Percentiles rank a stretch among this genome's conserved stretches.
These are phyloP conservation scores for Harpalus rufipes DNA, from an alignment of 2,888 invertebrate genomes.

Conservation along the genomic window DNA sequence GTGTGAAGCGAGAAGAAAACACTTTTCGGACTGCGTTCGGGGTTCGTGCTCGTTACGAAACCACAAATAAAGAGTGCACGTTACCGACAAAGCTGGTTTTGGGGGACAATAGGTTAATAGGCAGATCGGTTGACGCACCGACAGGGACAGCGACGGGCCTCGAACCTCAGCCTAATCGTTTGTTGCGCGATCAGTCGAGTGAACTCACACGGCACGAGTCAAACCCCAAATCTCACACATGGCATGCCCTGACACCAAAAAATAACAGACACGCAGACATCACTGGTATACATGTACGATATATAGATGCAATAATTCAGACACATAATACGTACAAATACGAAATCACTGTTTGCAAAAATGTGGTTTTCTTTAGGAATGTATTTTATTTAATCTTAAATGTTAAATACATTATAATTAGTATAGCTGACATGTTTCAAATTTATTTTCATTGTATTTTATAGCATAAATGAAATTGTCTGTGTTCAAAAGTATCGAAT, in stretches of 20 bases:
- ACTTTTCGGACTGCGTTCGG: background rate
- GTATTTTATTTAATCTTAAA: no score
- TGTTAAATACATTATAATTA: no score
- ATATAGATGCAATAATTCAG: no score
- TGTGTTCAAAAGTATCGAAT: no score
- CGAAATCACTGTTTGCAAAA: no score
- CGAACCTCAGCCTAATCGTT: slow-evolving; percentile 53
- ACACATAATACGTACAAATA: no score
- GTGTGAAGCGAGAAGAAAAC: background rate
- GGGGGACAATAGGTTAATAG: slow-evolving; percentile 56
- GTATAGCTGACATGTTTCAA: no score
- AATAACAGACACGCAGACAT: background rate
- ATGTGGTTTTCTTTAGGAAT: no score
- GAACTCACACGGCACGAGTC: slow-evolving; percentile 56
- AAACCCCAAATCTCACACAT: slow-evolving; percentile 11
- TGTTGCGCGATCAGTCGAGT: slow-evolving; percentile 57
- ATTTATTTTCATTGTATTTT: no score
- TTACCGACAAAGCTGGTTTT: slow-evolving; percentile 38
- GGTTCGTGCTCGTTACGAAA: slow-evolving; percentile 36
- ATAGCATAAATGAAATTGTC: no score
- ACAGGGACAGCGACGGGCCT: background rate
- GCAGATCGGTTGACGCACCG: slow-evolving; percentile 43
- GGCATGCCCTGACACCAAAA: background rate
- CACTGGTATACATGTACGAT: no score
- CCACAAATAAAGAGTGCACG: slow-evolving; percentile 36